Evolutionary conservation across 2,113 vertebrate species (phyloP), one percentile per base, ranked within the genome.

Genomic region (Daubentonia madagascariensis): DNA sequence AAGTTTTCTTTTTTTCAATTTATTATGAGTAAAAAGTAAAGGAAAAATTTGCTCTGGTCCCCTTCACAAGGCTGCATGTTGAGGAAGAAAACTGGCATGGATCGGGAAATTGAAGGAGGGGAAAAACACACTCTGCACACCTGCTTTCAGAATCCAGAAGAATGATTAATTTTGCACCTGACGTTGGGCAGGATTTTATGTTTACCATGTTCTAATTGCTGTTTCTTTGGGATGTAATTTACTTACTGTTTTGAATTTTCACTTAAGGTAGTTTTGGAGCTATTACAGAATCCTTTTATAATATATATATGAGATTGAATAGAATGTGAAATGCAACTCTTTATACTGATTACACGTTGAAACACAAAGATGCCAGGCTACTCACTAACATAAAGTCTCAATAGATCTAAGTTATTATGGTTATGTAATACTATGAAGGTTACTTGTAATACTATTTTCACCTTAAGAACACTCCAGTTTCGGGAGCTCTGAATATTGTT

Each of bases 21-120:
- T 94, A 72, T 73, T 90, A 83, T 91, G 43, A 70, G 50, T 70
- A 14, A 90, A 96, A 90, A 63, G 30, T 18, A 94, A 85, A 87
- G 79, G 37, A 90, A 83, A 40, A 32, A 1, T 75, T 78, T 88
- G 23, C 52, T 87, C 52, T 73, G 80, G 22, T 54, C 25, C 32
- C 8, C 2, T 88, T 87, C 4, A 11, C 45, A 68, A 32, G 65
- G 45, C 37, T 93, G 6, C 78, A 8, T 84, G 91, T 68, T 40
- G 8, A 93, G 83, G 73, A 78, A 70, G 48, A 91, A 90, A 88
- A 86, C 25, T 37, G 16, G 14, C 68, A 0, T 89, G 59, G 35
- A 50, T 83, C 28, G 89, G 83, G 84, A 96, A 92, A 89, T 70
- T n/a, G 78, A 40, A 91, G 37, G 25, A 68, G 75, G 84, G n/a